phyloP scores from a whole-genome alignment of 2,888 invertebrate species.

The Aphelenchoides bicaudatus region DNA sequence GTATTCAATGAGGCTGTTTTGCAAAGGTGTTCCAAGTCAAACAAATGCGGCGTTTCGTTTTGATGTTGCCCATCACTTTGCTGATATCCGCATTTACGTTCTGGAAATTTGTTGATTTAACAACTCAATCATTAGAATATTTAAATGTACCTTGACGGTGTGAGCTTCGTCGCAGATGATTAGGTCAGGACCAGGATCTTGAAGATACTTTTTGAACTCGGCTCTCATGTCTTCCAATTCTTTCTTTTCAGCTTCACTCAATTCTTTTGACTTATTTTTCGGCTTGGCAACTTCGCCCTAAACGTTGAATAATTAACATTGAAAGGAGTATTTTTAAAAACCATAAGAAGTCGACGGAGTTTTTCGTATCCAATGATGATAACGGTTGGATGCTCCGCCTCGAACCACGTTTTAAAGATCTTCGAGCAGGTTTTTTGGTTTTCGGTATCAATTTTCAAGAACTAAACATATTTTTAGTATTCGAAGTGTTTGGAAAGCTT shows the following conservation, averaged over 20 bases:
- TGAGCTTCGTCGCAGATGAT: slow-evolving; percentile 93
- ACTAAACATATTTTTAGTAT: slow-evolving; percentile 64
- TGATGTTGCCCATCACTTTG: slow-evolving; percentile 79
- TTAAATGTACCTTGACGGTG: no score
- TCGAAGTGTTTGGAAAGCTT: no score
- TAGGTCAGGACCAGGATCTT: slow-evolving; percentile 47
- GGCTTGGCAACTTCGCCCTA: slow-evolving; percentile 63
- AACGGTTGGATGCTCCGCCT: slow-evolving; percentile 68
- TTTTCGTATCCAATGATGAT: slow-evolving; percentile 91
- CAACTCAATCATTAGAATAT: no score
- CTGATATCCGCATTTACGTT: slow-evolving; percentile 86
- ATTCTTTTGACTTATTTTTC: slow-evolving; percentile 25
- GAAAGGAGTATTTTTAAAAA: no score
- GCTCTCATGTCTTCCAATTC: slow-evolving; percentile 40
- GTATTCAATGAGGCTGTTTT: slow-evolving; percentile 91
- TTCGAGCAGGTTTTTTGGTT: no score
- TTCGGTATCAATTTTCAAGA: slow-evolving; percentile 71
- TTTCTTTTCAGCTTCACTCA: slow-evolving; percentile 32
- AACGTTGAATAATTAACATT: no score
- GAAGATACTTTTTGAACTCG: slow-evolving; percentile 48
- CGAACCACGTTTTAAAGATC: slow-evolving; percentile 43
- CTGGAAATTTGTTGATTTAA: no score
- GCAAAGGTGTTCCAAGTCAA: slow-evolving; percentile 95
- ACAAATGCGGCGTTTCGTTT: slow-evolving; percentile 81
- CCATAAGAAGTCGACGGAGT: no score